Evolutionary conservation across 2,888 invertebrate species (phyloP).

Genomic region (Pseudoips prasinana): DNA sequence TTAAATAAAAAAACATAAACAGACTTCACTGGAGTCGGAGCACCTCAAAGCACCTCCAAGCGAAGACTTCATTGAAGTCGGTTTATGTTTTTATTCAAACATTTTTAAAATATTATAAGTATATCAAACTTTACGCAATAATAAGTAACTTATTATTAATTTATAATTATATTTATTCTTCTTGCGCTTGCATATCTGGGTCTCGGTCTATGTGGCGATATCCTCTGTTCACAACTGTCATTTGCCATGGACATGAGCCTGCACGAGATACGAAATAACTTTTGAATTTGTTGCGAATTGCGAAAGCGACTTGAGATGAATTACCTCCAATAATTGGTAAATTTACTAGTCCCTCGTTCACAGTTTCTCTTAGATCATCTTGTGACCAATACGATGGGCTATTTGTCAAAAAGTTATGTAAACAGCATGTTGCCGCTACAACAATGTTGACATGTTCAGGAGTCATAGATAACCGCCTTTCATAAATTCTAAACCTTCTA

Average conservation of each 20-base stretch:
- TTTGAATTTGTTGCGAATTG: slow-evolving; percentile 9
- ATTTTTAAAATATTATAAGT: slow-evolving; percentile 8
- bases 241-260: slow-evolving; percentile 7
- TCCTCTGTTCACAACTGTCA: slow-evolving; percentile 8
- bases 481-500: slow-evolving; percentile 11
- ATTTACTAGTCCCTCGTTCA: slow-evolving; percentile 5
- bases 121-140: slow-evolving; percentile 10
- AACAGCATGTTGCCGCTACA: slow-evolving; percentile 5
- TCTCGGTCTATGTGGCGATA: slow-evolving; percentile 10
- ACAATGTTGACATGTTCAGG: slow-evolving; percentile 1
- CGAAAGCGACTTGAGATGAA: slow-evolving; percentile 6
- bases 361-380: slow-evolving; percentile 4
- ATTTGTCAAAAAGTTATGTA: slow-evolving; percentile 5
- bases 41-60: no score
- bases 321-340: slow-evolving; percentile 8
- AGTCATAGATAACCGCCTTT: slow-evolving; percentile 8
- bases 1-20: background rate
- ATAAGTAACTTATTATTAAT: slow-evolving; percentile 10
- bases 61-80: slow-evolving; percentile 5
- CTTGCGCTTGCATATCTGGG: slow-evolving; percentile 9
- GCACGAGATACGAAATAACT: slow-evolving; percentile 7
- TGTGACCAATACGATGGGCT: slow-evolving; percentile 4
- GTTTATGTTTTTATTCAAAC: slow-evolving; percentile 9
- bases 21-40: background rate
- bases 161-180: slow-evolving; percentile 9